Evolutionary conservation across 2,888 invertebrate species (phyloP), one percentile per base, ranked within the genome.

Genomic region (Abscondita cerata): DNA sequence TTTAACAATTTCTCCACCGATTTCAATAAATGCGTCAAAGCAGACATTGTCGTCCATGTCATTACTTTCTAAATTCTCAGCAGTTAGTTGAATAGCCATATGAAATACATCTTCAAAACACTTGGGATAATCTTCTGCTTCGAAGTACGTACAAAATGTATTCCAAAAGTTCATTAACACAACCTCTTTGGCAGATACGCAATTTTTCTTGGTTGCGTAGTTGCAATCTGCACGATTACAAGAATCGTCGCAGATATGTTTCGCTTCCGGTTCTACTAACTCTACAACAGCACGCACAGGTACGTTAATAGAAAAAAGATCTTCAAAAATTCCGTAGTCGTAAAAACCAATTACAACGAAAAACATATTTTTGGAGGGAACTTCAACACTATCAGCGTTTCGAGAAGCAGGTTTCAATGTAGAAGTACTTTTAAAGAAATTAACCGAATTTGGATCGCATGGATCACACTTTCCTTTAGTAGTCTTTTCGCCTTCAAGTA

Each of bases 331-430:
- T 33, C 44, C 15, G 18, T 48, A 50, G 16, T 62, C 62, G 18
- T 59, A 53, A 44, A 62, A 62, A 2, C 59, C 52, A 36, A 59
- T 40, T 20, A 65, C 15, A n/a, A 62, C 52, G 31, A 62, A 18
- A 38, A 38, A 56, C 8, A 65, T 31, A 20, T 59, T 54, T 18
- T 59, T 62, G 1, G 25, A 9, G 15, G 38, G 33, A 13, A 65
- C 48, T 11, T 59, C 47, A 18, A 33, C n/a, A 15, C 12, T 11
- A 1, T 6, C 12, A 31, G n/a, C 18, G 19, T 8, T 18, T 3
- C 13, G 20, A 18, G 11, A 19, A 12, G 1, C 44, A 18, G 15
- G 31, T 46, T 31, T 19, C 40, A 65, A 25, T 1, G 0, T 15
- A 1, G 65, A 55, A 16, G 51, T 40, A 15, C 31, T 34, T 44